Percentiles rank a stretch among this genome's conserved stretches.
These are phyloP conservation scores for Trichopria drosophilae DNA, from an alignment of 2,888 invertebrate species.

Conservation along the genomic window DNA sequence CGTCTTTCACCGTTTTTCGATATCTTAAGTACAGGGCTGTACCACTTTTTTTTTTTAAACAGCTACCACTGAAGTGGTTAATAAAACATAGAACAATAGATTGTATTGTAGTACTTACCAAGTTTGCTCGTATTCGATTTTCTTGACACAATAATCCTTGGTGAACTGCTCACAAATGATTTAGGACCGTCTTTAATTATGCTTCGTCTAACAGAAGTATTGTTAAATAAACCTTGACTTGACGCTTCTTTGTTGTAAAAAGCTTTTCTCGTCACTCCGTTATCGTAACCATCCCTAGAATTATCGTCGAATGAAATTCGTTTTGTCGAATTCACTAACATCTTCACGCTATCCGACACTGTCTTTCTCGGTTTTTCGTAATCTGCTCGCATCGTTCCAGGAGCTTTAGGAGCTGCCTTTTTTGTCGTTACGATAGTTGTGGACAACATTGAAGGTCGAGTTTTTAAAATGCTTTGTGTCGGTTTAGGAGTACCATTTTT, in stretches of 20 bases:
- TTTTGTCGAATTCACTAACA: constrained; percentile 43
- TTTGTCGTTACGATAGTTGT: constrained; percentile 38
- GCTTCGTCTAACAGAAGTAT: constrained; percentile 1
- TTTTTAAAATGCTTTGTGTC: constrained; percentile 49
- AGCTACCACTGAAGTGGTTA: too few species aligned
- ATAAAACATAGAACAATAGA: constrained; percentile 5
- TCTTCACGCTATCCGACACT: constrained; percentile 40
- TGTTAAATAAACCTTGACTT: constrained; percentile 21
- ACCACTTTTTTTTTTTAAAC: too few species aligned
- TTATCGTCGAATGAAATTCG: constrained; percentile 37
- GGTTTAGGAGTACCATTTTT: constrained; percentile 46
- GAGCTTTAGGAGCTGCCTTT: constrained; percentile 36
- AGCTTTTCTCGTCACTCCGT: too few species aligned
- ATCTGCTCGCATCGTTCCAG: constrained; percentile 56
- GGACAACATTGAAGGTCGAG: constrained; percentile 29
- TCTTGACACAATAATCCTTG: constrained; percentile 18
- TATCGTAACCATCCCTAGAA: constrained; percentile 27
- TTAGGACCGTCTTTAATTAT: not conserved
- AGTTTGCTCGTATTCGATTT: constrained; percentile 44
- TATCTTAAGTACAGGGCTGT: too few species aligned
- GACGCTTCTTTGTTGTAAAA: too few species aligned
- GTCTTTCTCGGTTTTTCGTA: constrained; percentile 49
- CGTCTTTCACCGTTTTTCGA: too few species aligned
- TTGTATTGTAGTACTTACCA: constrained; percentile 37
- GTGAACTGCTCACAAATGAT: not conserved